Base-by-base conservation (phyloP, 2,888 invertebrate genomes). In the Gymnoscelis rufifasciata region DNA sequence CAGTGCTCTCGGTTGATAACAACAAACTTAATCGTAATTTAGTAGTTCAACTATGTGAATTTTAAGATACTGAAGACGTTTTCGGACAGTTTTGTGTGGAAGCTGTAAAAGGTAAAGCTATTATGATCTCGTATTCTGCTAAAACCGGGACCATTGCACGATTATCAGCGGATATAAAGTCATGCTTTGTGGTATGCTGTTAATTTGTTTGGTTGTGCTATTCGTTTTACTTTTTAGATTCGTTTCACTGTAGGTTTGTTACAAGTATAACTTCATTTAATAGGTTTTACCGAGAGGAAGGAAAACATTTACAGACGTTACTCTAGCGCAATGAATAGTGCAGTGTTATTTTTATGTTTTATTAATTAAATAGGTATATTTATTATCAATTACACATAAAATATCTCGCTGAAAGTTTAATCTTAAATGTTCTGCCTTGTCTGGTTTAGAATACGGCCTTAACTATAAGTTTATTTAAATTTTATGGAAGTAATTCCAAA, bases 91-190 rank as follows among this genome's bases (percentile, higher is more conserved):
- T 73, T 66, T 64, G 71, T 72, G 63, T 74, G 74, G 72, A 65
- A 71, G 74, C 68, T 66, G 61, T 70, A 74, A 81, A 83, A 87
- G 86, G 86, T 86, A 86, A 84, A 80, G 60, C 78, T 70, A 80
- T 83, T 81, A 79, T 78, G 66, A 71, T 73, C 75, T 75, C 68
- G 74, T 69, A 72, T 74, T 76, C 72, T 71, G 68, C 74, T 81
- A 72, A 80, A 78, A 76, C 77, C 77, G 72, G 78, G 75, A 78
- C 71, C 60, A 68, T 68, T 71, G 70, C 68, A 64, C 63, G 59
- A 53, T 68, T 68, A 70, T 71, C 67, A 67, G 63, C 64, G 69
- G 65, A 67, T 67, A 66, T 62, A 70, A 67, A 68, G 66, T 69
- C 66, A 64, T 64, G 59, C 57, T 54, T 19, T 19, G 19, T 19